phyloP scores from a whole-genome alignment of 2,797 vertebrate species.

The Hybognathus amarus region DNA sequence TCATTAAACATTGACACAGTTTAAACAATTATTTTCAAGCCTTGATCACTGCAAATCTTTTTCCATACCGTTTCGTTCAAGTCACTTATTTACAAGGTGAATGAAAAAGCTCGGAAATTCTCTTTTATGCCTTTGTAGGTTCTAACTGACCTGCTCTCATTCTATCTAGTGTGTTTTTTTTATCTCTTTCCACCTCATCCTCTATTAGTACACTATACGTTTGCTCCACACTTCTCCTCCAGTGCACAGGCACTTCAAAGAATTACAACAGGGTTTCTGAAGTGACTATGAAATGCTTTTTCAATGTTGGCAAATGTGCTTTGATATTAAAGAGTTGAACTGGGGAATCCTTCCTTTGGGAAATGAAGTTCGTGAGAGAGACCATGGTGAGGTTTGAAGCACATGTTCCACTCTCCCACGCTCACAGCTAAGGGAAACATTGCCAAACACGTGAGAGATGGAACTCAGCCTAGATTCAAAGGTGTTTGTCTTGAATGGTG shows the following conservation, averaged over 20 bases:
- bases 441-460: slow-evolving; percentile 35
- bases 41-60: not conserved
- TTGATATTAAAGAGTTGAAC: slow-evolving; percentile 54
- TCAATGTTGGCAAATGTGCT: slow-evolving; percentile 52
- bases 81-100: slow-evolving; percentile 28
- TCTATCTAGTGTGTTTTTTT: slow-evolving; percentile 19
- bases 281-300: slow-evolving; percentile 52
- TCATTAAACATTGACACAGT: not conserved
- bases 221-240: slow-evolving; percentile 37
- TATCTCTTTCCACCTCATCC: slow-evolving; percentile 42
- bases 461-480: slow-evolving; percentile 18
- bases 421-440: slow-evolving; percentile 29
- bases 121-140: slow-evolving; percentile 45
- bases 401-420: slow-evolving; percentile 53
- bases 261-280: slow-evolving; percentile 53
- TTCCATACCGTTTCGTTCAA: not conserved
- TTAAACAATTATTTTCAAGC: slow-evolving; percentile 17
- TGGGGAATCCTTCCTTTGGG: slow-evolving; percentile 47
- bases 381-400: slow-evolving; percentile 37
- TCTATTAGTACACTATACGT: slow-evolving; percentile 48
- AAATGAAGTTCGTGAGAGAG: slow-evolving; percentile 27
- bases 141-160: slow-evolving; percentile 31
- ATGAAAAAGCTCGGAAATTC: slow-evolving; percentile 28
- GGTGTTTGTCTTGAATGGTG: slow-evolving; percentile 33
- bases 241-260: slow-evolving; percentile 52